Evolutionary conservation across 2,888 invertebrate species (phyloP).

Genomic region (Melinaea marsaeus): DNA sequence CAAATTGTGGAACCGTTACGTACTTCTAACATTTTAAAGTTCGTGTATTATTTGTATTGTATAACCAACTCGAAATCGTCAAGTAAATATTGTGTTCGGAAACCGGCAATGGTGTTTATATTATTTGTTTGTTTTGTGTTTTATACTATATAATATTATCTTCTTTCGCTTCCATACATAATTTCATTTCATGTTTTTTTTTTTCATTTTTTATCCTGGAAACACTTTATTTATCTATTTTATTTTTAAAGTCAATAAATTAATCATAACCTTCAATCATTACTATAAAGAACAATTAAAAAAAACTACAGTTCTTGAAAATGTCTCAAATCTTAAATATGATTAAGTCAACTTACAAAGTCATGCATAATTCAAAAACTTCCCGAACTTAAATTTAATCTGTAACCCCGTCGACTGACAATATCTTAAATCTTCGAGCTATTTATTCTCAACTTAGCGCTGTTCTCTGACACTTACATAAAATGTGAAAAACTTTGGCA

Average conservation of each 20-base stretch:
- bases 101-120: neutral
- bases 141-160: neutral
- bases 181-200: too few species aligned
- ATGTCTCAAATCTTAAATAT: neutral
- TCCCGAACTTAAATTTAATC: conserved; percentile 24
- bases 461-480: neutral
- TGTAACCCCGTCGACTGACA: conserved; percentile 28
- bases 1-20: conserved; percentile 14
- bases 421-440: conserved; percentile 30
- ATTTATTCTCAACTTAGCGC: conserved; percentile 27
- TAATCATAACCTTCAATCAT: too few species aligned
- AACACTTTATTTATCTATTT: neutral
- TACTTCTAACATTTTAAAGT: conserved; percentile 21
- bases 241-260: too few species aligned
- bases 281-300: neutral
- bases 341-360: conserved; percentile 6
- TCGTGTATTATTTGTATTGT: neutral
- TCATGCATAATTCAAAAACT: conserved; percentile 22
- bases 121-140: neutral
- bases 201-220: too few species aligned
- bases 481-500: conserved; percentile 1
- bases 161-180: neutral
- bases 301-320: conserved; percentile 3
- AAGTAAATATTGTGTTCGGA: neutral
- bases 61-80: neutral